Conservation (phyloP, 2,888 invertebrate genomes). For the Calameuta filiformis region DNA sequence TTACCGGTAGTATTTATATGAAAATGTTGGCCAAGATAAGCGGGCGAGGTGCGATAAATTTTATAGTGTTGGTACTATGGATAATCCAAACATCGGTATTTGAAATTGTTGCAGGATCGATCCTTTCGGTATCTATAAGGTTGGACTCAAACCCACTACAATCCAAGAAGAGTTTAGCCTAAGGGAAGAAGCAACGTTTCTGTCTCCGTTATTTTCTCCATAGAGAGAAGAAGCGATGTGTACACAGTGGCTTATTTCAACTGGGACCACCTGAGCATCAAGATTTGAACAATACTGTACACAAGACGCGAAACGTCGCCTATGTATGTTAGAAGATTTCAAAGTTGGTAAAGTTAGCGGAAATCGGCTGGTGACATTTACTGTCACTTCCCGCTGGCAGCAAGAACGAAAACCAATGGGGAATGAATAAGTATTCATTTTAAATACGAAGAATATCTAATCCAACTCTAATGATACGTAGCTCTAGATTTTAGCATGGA, state of each 20-base stretch:
- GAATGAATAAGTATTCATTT: not conserved
- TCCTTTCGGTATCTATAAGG: not conserved
- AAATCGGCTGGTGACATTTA: not conserved
- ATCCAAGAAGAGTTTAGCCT: not conserved
- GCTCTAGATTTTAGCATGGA: not conserved
- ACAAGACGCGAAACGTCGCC: not conserved
- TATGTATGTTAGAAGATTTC: not conserved
- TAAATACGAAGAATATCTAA: not conserved
- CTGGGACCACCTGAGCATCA: constrained; percentile 48
- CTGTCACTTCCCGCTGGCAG: not conserved
- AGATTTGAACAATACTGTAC: constrained; percentile 42
- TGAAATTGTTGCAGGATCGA: not conserved
- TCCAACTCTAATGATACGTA: not conserved
- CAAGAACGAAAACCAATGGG: not conserved
- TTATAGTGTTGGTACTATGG: not conserved
- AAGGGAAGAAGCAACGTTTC: not conserved
- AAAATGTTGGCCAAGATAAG: not conserved
- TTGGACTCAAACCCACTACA: not conserved
- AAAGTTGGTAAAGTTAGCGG: not conserved
- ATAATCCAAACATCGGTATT: not conserved
- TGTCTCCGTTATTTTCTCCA: not conserved
- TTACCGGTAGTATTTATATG: not conserved
- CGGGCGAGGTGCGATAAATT: not conserved
- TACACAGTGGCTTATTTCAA: constrained; percentile 54
- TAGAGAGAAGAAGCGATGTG: constrained; percentile 29